phyloP scores from a whole-genome alignment of 2,888 invertebrate species.

The Amphipoea oculea region DNA sequence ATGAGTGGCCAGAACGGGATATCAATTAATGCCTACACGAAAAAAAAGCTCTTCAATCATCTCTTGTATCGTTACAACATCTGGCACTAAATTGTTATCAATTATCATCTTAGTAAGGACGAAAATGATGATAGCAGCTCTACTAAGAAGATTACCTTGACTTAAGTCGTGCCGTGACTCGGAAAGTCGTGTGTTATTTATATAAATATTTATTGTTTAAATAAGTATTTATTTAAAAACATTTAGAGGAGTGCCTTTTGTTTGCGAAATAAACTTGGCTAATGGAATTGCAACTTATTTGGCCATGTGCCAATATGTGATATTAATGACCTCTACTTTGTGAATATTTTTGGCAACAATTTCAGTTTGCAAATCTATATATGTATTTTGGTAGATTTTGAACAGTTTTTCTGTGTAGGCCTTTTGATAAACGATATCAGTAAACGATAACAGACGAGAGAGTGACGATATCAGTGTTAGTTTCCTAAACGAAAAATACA shows the following conservation, averaged over 20 bases:
- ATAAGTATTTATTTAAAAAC: conserved; percentile 31
- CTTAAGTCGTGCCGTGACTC: conserved; percentile 16
- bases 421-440: too few relatives aligned
- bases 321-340: conserved; percentile 19
- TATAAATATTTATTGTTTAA: conserved; percentile 30
- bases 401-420: not conserved
- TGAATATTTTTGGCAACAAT: not conserved
- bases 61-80: not conserved
- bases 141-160: conserved; percentile 46
- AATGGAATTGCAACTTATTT: conserved; percentile 8
- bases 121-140: not conserved
- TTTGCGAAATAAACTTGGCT: conserved; percentile 45
- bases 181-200: not conserved
- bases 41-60: not conserved
- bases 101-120: conserved; percentile 5
- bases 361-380: not conserved
- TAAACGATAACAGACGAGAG: too few relatives aligned
- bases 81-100: not conserved
- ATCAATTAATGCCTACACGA: not conserved
- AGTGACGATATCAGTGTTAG: too few relatives aligned
- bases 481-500: too few relatives aligned
- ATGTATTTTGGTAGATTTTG: not conserved
- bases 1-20: too few relatives aligned
- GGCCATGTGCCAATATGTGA: not conserved
- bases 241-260: conserved; percentile 4